Conservation (phyloP, 2,113 vertebrate species). For the Isurus oxyrinchus region DNA sequence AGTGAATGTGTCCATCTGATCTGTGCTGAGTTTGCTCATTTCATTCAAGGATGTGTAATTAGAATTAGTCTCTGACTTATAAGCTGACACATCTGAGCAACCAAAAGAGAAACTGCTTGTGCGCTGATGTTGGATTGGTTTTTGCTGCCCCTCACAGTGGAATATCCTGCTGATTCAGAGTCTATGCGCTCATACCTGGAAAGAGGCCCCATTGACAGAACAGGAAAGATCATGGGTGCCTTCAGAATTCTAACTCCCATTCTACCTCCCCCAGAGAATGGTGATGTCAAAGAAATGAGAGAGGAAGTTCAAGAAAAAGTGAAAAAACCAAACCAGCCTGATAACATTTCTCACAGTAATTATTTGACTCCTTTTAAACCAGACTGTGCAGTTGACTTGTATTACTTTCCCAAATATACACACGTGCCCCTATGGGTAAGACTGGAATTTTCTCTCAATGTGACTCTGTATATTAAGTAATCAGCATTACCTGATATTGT, state of each 20-base stretch:
- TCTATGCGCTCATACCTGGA: not conserved
- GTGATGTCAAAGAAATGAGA: not conserved
- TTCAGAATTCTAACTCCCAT: not conserved
- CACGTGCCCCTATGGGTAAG: not conserved
- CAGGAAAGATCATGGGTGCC: not conserved
- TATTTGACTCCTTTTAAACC: not conserved
- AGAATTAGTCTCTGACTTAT: not conserved
- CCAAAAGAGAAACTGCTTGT: not conserved
- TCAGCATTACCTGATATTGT: not conserved
- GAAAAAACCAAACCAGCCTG: not conserved
- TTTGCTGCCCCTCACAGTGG: not conserved
- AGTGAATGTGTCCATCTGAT: not conserved
- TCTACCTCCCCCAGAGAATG: not conserved
- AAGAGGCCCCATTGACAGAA: not conserved
- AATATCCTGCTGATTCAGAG: not conserved
- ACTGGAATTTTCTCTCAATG: not conserved
- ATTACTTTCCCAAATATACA: not conserved
- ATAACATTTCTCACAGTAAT: not conserved
- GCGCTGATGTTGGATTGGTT: not conserved
- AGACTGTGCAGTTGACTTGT: not conserved
- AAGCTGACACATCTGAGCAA: no score
- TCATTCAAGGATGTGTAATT: not conserved
- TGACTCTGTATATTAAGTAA: not conserved
- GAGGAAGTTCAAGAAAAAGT: not conserved
- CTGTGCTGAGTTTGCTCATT: not conserved